Percentiles rank a stretch among this genome's conserved stretches.
phyloP scores from a whole-genome alignment of 2,888 invertebrate species.

The Dryadula phaetusa region DNA sequence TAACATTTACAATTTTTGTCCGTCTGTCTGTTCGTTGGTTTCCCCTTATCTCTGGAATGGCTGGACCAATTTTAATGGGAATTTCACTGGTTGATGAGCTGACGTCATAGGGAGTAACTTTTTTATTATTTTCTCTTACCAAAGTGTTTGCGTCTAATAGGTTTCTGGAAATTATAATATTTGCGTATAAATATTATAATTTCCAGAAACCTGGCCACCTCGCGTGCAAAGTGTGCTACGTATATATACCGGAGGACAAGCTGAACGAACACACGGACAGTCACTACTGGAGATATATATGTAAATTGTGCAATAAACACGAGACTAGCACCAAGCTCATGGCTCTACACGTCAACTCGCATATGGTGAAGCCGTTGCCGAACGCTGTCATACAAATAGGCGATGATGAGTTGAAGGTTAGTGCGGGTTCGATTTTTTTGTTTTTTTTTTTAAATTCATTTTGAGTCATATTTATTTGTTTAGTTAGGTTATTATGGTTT shows the following conservation, averaged over 20 bases:
- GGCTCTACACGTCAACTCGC: slow-evolving; percentile 55
- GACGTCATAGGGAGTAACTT: too few species aligned
- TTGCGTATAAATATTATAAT: too few species aligned
- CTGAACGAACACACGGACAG: slow-evolving; percentile 54
- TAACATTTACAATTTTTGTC: too few species aligned
- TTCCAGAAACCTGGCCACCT: slow-evolving; percentile 54
- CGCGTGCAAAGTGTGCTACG: slow-evolving; percentile 69
- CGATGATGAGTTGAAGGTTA: slow-evolving; percentile 46
- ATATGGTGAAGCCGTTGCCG: slow-evolving; percentile 51
- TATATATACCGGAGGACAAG: slow-evolving; percentile 57
- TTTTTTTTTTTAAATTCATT: neutral
- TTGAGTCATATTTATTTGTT: too few species aligned
- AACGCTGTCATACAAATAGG: slow-evolving; percentile 60
- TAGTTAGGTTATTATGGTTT: too few species aligned
- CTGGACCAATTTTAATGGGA: too few species aligned
- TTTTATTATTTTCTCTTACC: too few species aligned
- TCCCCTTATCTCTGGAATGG: too few species aligned
- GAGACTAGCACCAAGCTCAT: slow-evolving; percentile 57
- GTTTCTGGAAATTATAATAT: too few species aligned
- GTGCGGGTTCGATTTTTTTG: slow-evolving; percentile 8
- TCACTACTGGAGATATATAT: slow-evolving; percentile 63
- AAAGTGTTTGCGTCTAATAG: too few species aligned
- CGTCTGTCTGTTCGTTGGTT: too few species aligned
- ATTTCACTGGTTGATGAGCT: too few species aligned
- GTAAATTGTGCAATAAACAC: slow-evolving; percentile 61